Conservation (phyloP, 2,797 vertebrate genomes). For the Myotis myotis region DNA sequence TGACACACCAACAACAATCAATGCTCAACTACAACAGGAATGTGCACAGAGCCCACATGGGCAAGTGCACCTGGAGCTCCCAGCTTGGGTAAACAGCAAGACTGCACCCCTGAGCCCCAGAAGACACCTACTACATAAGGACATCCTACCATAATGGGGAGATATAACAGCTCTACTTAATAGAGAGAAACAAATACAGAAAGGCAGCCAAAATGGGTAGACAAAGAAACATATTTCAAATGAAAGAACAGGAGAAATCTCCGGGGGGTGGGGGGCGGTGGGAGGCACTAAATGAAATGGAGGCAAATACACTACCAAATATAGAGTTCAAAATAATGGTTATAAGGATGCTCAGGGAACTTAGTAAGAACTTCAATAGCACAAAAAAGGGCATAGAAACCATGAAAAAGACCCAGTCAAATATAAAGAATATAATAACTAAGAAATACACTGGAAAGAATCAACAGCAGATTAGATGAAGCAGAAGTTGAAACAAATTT, state of each 20-base stretch:
- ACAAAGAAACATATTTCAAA: not conserved
- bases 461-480: not conserved
- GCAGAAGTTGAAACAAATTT: not conserved
- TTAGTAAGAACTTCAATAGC: not conserved
- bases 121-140: not conserved
- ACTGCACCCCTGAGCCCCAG: not conserved
- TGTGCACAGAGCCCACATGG: not conserved
- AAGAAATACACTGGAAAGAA: not conserved
- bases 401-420: not conserved
- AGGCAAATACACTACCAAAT: not conserved
- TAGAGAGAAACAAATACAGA: not conserved
- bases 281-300: not conserved
- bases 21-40: not conserved
- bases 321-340: not conserved
- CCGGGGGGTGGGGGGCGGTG: too few species aligned
- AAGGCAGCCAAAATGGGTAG: not conserved
- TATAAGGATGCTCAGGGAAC: not conserved
- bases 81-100: not conserved
- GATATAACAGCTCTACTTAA: not conserved
- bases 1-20: not conserved
- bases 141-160: not conserved
- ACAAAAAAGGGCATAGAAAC: not conserved
- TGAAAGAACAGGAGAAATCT: not conserved
- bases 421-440: not conserved
- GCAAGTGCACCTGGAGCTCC: not conserved